Evolutionary conservation across 2,888 invertebrate genomes (phyloP), one percentile per base, ranked within the genome.

Genomic region (Tenodera sinensis): DNA sequence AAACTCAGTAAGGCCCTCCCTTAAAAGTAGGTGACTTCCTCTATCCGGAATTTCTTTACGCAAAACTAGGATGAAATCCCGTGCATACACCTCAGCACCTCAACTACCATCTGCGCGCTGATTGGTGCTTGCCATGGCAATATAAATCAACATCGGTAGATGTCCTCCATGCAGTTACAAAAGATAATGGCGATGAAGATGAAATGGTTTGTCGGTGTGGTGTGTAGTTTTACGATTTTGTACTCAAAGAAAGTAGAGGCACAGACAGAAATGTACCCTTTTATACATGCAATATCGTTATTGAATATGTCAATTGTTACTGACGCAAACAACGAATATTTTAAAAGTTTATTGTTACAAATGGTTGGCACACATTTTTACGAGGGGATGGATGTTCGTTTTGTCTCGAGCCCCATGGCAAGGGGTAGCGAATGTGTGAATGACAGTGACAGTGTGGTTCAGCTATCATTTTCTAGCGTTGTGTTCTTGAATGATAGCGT

Each of bases 331-430:
- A 89, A 89, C 81, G 91, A 90, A 34, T 81, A 88, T 83, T 90
- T 90, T 82, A 90, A 89, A 86, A 90, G 89, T 87, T 85, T 91
- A 42, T 91, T 90, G 8, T 89, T 91, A 83, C 89, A 89, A 81
- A 82, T 91, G 54, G 83, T 83, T 47, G 91, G 91, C 28, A 88
- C 87, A 28, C 90, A 91, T 89, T 91, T 91, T 85, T 82, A 88
- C 28, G 85, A 87, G 82, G 90, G 90, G 28, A 91, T 91, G 90
- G 88, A 89, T 84, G 89, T 91, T 87, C 90, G 90, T 89, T 90
- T 90, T 30, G 91, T 90, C 2, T 89, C 90, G 15, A 82, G 84
- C 87, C 27, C 88, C 15, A 88, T 90, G 6, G 83, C 89, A 85
- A 90, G 88, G 86, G 91, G 90, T n/a, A 88, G 88, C 9, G 89